Percentiles rank a stretch among this genome's conserved stretches.
phyloP scores from a whole-genome alignment of 2,888 invertebrate species.

The Scaptomyza flava region DNA sequence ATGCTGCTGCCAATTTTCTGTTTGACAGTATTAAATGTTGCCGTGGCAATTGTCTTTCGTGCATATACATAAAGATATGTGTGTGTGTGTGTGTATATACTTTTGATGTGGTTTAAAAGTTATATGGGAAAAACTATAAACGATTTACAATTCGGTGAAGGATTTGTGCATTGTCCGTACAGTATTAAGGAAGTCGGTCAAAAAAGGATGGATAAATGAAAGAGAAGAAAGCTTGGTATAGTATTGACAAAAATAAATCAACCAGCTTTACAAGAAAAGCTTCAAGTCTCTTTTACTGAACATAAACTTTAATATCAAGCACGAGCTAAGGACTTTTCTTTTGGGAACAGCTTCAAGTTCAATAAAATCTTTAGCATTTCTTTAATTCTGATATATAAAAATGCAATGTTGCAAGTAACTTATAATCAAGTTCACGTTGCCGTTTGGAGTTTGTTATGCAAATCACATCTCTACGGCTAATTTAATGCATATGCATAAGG shows the following conservation, averaged over 20 bases:
- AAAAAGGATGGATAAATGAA: neutral
- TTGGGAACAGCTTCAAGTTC: too few relatives aligned
- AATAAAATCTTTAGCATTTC: too few relatives aligned
- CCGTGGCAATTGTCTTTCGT: conserved; percentile 52
- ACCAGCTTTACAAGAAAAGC: conserved; percentile 2
- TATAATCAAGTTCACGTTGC: neutral
- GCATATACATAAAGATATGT: conserved; percentile 36
- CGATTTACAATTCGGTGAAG: conserved; percentile 51
- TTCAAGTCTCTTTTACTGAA: conserved; percentile 3
- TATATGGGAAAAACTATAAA: conserved; percentile 40
- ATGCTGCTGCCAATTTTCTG: conserved; percentile 60
- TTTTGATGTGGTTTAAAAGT: conserved; percentile 52
- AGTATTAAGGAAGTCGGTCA: conserved; percentile 1
- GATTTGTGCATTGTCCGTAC: conserved; percentile 25
- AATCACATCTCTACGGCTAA: conserved; percentile 44
- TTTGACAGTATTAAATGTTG: conserved; percentile 64
- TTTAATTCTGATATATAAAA: neutral
- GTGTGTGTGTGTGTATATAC: conserved; percentile 33
- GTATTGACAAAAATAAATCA: neutral
- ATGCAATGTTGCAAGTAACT: neutral
- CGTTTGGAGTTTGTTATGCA: conserved; percentile 31
- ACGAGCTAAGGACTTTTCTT: neutral
- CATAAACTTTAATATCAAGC: neutral
- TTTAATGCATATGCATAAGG: conserved; percentile 50
- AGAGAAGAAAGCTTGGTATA: neutral